phyloP scores from a whole-genome alignment of 2,113 vertebrate genomes.

The Dicerorhinus sumatrensis region DNA sequence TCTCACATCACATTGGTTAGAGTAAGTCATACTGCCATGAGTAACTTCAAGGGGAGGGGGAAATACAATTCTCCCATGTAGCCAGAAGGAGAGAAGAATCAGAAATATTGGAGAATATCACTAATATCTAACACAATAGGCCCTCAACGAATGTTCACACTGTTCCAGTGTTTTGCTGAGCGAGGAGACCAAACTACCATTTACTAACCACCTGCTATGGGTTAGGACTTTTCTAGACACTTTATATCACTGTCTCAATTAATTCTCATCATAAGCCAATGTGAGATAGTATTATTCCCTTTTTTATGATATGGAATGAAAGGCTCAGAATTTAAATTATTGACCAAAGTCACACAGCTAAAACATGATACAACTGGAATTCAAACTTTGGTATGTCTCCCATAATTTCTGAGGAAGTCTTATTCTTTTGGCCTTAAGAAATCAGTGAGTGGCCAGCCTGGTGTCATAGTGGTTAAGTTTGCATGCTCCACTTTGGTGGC shows the following conservation, averaged over 20 bases:
- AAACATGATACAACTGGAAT: background rate
- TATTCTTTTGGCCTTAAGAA: background rate
- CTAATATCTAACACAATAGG: background rate
- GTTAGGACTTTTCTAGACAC: background rate
- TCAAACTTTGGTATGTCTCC: background rate
- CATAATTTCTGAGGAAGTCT: background rate
- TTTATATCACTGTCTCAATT: background rate
- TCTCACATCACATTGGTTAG: background rate
- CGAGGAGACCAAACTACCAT: background rate
- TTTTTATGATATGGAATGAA: background rate
- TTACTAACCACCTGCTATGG: background rate
- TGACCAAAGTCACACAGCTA: background rate
- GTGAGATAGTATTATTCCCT: background rate
- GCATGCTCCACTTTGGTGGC: too few species aligned
- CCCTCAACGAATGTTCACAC: background rate
- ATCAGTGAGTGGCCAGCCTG: background rate
- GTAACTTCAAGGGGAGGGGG: background rate
- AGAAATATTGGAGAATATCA: background rate
- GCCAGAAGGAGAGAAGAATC: background rate
- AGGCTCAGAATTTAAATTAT: background rate
- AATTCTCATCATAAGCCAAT: background rate
- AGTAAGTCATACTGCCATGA: background rate
- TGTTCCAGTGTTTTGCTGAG: background rate
- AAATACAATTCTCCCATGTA: background rate
- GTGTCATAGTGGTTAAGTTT: too few species aligned